phyloP scores from a whole-genome alignment of 2,888 invertebrate species.

The Drosophila birchii region DNA sequence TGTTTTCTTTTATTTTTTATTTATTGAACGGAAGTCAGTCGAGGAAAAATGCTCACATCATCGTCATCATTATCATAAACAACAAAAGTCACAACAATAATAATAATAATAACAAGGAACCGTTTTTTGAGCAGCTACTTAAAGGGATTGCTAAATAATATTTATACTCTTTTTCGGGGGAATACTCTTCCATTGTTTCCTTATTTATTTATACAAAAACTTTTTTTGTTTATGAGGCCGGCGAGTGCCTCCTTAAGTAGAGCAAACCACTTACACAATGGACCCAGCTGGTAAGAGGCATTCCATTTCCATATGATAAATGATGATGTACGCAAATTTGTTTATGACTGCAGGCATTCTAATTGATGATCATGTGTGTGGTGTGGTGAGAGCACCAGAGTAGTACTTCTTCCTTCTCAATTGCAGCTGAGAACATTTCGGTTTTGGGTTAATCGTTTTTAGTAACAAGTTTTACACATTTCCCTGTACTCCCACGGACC shows the following conservation, averaged over 20 bases:
- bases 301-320: conserved; percentile 57
- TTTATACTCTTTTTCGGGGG: conserved; percentile 6
- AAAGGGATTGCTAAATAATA: conserved; percentile 19
- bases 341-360: conserved; percentile 61
- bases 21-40: conserved; percentile 43
- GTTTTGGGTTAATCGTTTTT: conserved; percentile 40
- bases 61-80: conserved; percentile 38
- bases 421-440: conserved; percentile 37
- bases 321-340: conserved; percentile 71
- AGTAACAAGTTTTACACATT: conserved; percentile 10
- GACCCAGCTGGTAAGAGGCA: conserved; percentile 54
- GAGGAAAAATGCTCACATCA: conserved; percentile 59
- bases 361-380: conserved; percentile 55
- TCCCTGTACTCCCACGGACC: neutral
- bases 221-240: conserved; percentile 46
- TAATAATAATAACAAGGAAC: conserved; percentile 7
- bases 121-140: conserved; percentile 23
- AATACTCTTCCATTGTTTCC: conserved; percentile 19
- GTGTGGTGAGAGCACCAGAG: conserved; percentile 27
- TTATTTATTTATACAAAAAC: conserved; percentile 44
- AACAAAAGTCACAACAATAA: conserved; percentile 40
- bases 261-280: conserved; percentile 47
- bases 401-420: conserved; percentile 4
- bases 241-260: conserved; percentile 41
- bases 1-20: conserved; percentile 10